A percentile compares a stretch with the other conserved stretches of the same genome.
These are phyloP conservation scores for Pipa parva DNA, from an alignment of 2,113 vertebrate genomes.

Conservation along the genomic window DNA sequence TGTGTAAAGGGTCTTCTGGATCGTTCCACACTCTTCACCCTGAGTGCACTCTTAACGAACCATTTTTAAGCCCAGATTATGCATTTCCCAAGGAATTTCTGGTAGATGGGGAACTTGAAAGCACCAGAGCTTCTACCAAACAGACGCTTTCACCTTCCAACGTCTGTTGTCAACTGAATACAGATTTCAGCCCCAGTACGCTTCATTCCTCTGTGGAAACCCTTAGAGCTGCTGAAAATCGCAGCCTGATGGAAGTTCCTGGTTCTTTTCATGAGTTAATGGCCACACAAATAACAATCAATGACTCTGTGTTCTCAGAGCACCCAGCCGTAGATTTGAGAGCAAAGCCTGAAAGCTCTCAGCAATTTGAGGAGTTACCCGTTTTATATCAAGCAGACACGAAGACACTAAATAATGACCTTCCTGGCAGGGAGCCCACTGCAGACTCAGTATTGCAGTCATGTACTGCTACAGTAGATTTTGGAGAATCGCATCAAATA, in stretches of 20 bases:
- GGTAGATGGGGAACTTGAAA: background rate
- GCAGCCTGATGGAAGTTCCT: slow-evolving; percentile 39
- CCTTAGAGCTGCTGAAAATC: slow-evolving; percentile 36
- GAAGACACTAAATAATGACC: background rate
- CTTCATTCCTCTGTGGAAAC: slow-evolving; percentile 47
- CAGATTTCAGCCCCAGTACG: background rate
- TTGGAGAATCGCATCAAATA: background rate
- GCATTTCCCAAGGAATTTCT: background rate
- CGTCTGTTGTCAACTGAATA: background rate
- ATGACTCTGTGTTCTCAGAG: slow-evolving; percentile 39
- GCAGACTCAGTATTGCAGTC: slow-evolving; percentile 14
- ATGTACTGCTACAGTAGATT: background rate
- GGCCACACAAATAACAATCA: slow-evolving; percentile 41
- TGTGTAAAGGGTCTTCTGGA: slow-evolving; percentile 52
- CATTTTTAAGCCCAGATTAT: slow-evolving; percentile 32
- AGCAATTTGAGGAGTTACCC: slow-evolving; percentile 42
- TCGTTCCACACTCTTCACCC: slow-evolving; percentile 63
- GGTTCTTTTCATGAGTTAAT: slow-evolving; percentile 51
- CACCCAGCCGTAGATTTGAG: slow-evolving; percentile 16
- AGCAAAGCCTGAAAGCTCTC: slow-evolving; percentile 4
- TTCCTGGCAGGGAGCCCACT: slow-evolving; percentile 11
- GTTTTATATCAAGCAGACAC: background rate
- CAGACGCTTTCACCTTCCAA: background rate
- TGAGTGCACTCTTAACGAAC: slow-evolving; percentile 60
- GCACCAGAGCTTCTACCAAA: background rate